Evolutionary conservation across 2,113 vertebrate species (phyloP), one percentile per base, ranked within the genome.

Genomic region (Hyaena hyaena): DNA sequence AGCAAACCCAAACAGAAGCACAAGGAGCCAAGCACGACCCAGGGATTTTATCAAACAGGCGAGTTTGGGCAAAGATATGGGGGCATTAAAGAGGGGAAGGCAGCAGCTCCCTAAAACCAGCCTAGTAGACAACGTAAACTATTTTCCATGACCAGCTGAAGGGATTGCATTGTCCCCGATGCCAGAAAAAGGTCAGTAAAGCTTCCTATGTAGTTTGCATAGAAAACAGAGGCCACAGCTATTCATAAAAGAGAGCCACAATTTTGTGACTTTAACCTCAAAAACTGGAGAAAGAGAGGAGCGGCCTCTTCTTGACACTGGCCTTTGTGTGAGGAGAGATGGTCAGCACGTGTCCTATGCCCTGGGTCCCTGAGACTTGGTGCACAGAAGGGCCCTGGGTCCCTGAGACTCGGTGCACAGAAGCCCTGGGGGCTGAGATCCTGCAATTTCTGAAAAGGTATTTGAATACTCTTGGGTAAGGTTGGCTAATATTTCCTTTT

Each of bases 121-220:
- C 10, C 33, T 82, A 33, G 61, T 94, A 89, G 71, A 89, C 76
- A 88, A 53, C 84, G 88, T 90, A 45, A 85, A 83, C 71, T 92
- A 24, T 87, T 82, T 83, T 93, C 65, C n/a, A 82, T 86, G 90
- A 74, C 43, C 50, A 86, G 68, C 15, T 31, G 82, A 95, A 94
- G 90, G 45, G 53, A 83, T 53, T 39, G 16, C 77, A 31, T 95
- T 83, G 71, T 97, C 63, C 66, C 15, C 80, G 89, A 83, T 66
- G 73, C 80, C 79, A 28, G 58, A 87, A 93, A 97, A 87, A 65
- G 4, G 10, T 97, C 93, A 84, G 19, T 66, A 76, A 95, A 96
- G 68, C 16, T 11, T 63, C 43, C 68, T 4, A 68, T 96, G 76
- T 7, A 10, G 23, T 96, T 97, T 95, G 74, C 90, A 45, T 45